phyloP scores from a whole-genome alignment of 2,113 vertebrate genomes.

The Ivindomyrus marchei region DNA sequence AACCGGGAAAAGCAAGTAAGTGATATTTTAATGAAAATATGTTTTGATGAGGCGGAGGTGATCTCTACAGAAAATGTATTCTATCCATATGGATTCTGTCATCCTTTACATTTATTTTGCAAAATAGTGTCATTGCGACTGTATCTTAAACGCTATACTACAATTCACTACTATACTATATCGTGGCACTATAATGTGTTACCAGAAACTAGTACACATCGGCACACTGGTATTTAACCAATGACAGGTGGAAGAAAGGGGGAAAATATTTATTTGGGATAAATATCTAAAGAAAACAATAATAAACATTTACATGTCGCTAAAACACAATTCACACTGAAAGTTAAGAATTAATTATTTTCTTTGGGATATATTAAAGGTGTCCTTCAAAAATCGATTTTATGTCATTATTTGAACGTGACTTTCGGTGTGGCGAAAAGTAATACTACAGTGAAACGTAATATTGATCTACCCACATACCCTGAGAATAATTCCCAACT shows the following conservation, averaged over 20 bases:
- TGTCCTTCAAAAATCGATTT: slow-evolving; percentile 8
- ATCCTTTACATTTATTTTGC: background rate
- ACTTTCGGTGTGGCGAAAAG: background rate
- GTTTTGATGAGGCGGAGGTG: background rate
- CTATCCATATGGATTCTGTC: background rate
- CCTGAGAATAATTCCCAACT: background rate
- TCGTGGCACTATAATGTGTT: background rate
- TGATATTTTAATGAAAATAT: slow-evolving; percentile 31
- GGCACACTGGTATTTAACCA: background rate
- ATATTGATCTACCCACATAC: background rate
- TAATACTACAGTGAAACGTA: background rate
- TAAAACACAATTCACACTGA: background rate
- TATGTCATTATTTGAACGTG: background rate
- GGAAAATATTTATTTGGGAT: background rate
- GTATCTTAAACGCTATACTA: background rate
- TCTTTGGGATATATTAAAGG: background rate
- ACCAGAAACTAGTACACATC: background rate
- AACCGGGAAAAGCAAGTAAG: slow-evolving; percentile 92
- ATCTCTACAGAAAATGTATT: background rate
- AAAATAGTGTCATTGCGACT: background rate
- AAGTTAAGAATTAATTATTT: background rate
- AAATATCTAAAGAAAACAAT: background rate
- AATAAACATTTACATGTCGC: background rate
- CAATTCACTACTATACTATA: background rate
- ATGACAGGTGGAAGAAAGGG: background rate